phyloP scores from a whole-genome alignment of 1,140 invertebrate genomes.

The Phthorimaea operculella region DNA sequence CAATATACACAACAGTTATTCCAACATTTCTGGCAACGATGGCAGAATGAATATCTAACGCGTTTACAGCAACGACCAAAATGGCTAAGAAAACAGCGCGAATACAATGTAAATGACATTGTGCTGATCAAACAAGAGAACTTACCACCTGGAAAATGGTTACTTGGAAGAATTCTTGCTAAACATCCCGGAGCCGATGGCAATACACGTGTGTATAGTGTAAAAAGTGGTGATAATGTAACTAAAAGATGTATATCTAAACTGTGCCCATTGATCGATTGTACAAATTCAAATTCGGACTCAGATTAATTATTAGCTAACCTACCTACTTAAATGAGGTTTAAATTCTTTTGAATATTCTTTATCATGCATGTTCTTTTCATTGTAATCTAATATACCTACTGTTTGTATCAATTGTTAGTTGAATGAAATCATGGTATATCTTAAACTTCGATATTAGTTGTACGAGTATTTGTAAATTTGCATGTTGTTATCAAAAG shows the following conservation, averaged over 20 bases:
- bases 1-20: constrained; percentile 12
- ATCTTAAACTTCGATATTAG: too few relatives aligned
- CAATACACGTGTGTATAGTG: constrained; percentile 29
- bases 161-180: constrained; percentile 29
- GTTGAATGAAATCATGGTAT: too few relatives aligned
- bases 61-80: constrained; percentile 14
- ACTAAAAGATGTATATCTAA: constrained; percentile 18
- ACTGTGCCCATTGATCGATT: constrained; percentile 15
- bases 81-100: neutral
- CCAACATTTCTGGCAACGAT: constrained; percentile 11
- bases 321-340: too few relatives aligned
- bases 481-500: too few relatives aligned
- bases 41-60: constrained; percentile 14
- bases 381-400: too few relatives aligned
- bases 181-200: constrained; percentile 34
- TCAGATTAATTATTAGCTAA: too few relatives aligned
- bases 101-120: constrained; percentile 12
- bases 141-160: constrained; percentile 36
- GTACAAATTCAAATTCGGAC: too few relatives aligned
- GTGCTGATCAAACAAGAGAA: constrained; percentile 35
- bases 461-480: too few relatives aligned
- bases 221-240: constrained; percentile 24
- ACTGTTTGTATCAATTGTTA: too few relatives aligned
- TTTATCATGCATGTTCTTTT: too few relatives aligned
- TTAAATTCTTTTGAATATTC: too few relatives aligned